Percentiles rank a stretch among this genome's conserved stretches.
phyloP scores from a whole-genome alignment of 2,113 vertebrate species.

The Cranoglanis bouderius region DNA sequence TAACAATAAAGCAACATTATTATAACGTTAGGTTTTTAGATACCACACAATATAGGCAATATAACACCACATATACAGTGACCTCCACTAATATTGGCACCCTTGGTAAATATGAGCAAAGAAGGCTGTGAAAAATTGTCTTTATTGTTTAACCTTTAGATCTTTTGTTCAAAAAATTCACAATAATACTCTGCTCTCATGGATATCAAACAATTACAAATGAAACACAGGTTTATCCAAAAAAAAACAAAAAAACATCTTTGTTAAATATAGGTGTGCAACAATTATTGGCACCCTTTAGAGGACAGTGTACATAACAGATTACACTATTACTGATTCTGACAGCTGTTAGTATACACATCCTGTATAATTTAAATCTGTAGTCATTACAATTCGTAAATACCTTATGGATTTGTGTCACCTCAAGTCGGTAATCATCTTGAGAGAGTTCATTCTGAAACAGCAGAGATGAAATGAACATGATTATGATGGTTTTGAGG shows the following conservation, averaged over 20 bases:
- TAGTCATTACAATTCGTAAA: background rate
- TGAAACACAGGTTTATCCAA: no score
- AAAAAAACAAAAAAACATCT: no score
- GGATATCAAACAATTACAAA: no score
- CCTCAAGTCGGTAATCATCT: constrained; percentile 67
- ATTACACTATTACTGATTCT: background rate
- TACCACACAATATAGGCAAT: background rate
- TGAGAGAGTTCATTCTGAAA: constrained; percentile 68
- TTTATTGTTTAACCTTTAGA: no score
- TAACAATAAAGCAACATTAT: background rate
- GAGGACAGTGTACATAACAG: background rate
- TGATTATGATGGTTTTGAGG: background rate
- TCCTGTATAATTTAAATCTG: background rate
- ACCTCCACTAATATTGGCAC: no score
- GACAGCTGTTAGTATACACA: background rate
- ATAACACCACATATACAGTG: background rate
- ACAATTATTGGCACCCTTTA: no score
- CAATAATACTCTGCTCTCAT: no score
- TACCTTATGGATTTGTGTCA: constrained; percentile 73
- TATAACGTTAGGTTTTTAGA: background rate
- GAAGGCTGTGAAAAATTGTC: no score
- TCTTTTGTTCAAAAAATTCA: no score
- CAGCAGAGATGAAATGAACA: background rate
- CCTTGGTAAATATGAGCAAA: no score
- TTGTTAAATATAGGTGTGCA: no score